Evolutionary conservation across 2,113 vertebrate species (phyloP).

Genomic region (Gracilinanus agilis): DNA sequence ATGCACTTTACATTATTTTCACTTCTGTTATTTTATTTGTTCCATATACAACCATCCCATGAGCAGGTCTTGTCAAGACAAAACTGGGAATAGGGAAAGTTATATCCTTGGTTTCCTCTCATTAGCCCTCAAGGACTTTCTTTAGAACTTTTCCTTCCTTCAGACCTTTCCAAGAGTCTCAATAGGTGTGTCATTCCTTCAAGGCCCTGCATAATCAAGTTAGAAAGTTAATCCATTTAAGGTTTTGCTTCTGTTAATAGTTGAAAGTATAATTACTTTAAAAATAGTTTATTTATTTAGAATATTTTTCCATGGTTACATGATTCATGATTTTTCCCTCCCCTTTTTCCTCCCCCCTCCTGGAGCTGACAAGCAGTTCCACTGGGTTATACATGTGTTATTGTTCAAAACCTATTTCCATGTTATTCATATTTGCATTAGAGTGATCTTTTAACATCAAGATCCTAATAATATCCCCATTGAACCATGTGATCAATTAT

Average conservation of each 20-base stretch:
- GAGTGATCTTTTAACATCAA: too few species aligned
- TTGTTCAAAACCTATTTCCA: too few species aligned
- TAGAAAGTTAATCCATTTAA: not conserved
- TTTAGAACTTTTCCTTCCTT: not conserved
- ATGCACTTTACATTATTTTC: not conserved
- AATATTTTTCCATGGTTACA: too few species aligned
- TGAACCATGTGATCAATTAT: too few species aligned
- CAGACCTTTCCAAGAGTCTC: not conserved
- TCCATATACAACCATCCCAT: not conserved
- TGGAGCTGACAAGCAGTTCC: too few species aligned
- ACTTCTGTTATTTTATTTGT: not conserved
- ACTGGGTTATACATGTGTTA: too few species aligned
- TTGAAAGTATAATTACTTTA: not conserved
- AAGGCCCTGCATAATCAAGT: not conserved
- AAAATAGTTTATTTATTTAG: too few species aligned
- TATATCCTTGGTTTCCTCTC: not conserved
- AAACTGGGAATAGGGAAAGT: not conserved
- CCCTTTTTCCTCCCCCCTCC: too few species aligned
- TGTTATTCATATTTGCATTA: too few species aligned
- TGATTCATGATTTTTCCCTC: too few species aligned
- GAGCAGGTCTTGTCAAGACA: not conserved
- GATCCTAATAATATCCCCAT: too few species aligned
- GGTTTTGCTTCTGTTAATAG: not conserved
- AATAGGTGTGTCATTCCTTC: not conserved
- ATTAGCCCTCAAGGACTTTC: not conserved